Evolutionary conservation across 2,888 invertebrate species (phyloP), one percentile per base, ranked within the genome.

Genomic region (Brachynemurus nebulosus): DNA sequence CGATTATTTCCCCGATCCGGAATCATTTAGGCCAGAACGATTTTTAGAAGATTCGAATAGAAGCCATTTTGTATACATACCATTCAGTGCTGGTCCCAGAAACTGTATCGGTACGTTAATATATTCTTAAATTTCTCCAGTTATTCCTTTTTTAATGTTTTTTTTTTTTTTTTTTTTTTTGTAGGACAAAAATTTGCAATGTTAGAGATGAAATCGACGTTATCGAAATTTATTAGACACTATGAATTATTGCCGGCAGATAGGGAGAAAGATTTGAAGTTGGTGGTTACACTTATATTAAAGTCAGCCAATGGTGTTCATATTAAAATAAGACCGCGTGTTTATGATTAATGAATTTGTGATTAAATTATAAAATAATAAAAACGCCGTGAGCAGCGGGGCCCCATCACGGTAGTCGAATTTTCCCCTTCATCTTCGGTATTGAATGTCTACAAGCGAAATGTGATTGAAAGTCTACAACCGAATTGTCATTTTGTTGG

Each of bases 11-110:
- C 34, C 40, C 5, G 25, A 50, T 16, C 49, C 51, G n/a, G 46
- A 49, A 41, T 25, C 25, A 23, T 51, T 51, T 18, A 40, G 44
- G 23, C 51, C 51, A 6, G 51, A 51, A 17, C 43, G 50, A 45
- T 51, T 49, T 21, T 42, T 40, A 11, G 19, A 40, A 12, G n/a
- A 14, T 12, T 37, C 38, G 14, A 33, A 14, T 33, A 48, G 25
- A 25, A 37, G 49, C 41, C 46, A 50, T 2, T 51, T 39, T 33
- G 20, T 16, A 25, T 48, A 34, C 34, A 25, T 46, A 11, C 49
- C 49, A n/a, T 49, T 49, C 36, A 48, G 51, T 25, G 50, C 50
- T 23, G 51, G 51, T 11, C 47, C 48, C 11, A 46, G 50, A 44
- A 50, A 38, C 18, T 38, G 38, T 20, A 38, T 38, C 34, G 35